phyloP scores from a whole-genome alignment of 2,888 invertebrate genomes.

The Ennomos quercinarius region DNA sequence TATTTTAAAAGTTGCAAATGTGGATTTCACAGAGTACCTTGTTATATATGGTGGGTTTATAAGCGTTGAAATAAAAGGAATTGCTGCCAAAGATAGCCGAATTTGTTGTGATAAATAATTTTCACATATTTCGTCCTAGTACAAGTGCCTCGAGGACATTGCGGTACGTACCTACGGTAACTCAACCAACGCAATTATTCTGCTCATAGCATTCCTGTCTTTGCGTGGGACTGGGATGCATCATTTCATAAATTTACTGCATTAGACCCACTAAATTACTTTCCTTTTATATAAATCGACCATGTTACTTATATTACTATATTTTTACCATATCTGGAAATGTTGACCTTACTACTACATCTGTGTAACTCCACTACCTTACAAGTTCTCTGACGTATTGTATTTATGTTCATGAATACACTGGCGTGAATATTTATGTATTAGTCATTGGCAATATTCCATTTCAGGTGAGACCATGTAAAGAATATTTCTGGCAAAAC shows the following conservation, averaged over 20 bases:
- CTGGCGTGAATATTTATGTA: constrained; percentile 34
- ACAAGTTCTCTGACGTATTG: constrained; percentile 5
- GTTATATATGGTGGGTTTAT: too few species aligned
- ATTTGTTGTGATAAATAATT: constrained; percentile 9
- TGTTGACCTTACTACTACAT: constrained; percentile 38
- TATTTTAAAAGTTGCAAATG: constrained; percentile 34
- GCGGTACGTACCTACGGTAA: constrained; percentile 58
- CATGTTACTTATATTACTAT: constrained; percentile 16
- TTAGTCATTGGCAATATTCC: constrained; percentile 41
- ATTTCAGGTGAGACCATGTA: constrained; percentile 73
- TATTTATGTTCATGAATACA: constrained; percentile 13
- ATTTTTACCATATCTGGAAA: constrained; percentile 24
- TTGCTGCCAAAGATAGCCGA: constrained; percentile 2
- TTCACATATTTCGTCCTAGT: constrained; percentile 32
- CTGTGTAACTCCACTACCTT: constrained; percentile 34
- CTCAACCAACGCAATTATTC: constrained; percentile 52
- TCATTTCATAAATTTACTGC: constrained; percentile 35
- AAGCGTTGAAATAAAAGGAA: constrained; percentile 11
- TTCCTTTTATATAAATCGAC: constrained; percentile 1
- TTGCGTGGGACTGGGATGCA: constrained; percentile 78
- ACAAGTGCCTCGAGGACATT: constrained; percentile 54
- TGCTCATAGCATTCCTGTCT: constrained; percentile 60
- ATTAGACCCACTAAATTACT: constrained; percentile 4
- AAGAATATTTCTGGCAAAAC: constrained; percentile 55
- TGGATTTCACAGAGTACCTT: too few species aligned